phyloP scores from a whole-genome alignment of 2,888 invertebrate species.

The Bellardia pandia region DNA sequence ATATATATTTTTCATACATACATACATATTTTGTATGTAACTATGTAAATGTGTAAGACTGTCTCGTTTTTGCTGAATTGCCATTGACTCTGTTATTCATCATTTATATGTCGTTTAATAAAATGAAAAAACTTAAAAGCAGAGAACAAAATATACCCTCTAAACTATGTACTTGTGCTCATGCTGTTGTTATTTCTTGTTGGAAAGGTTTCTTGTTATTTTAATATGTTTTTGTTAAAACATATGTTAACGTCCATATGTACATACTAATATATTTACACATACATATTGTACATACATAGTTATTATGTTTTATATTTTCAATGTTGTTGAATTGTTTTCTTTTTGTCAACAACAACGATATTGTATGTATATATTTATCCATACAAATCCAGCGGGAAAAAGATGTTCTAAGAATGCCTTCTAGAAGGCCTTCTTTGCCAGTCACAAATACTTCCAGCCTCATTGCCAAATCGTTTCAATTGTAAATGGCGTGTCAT shows the following conservation, averaged over 20 bases:
- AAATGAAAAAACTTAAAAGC: slow-evolving; percentile 5
- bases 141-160: background rate
- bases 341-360: slow-evolving; percentile 11
- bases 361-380: slow-evolving; percentile 7
- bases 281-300: background rate
- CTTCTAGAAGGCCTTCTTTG: too few species aligned
- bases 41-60: background rate
- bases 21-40: background rate
- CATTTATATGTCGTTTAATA: slow-evolving; percentile 44
- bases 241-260: slow-evolving; percentile 18
- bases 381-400: too few species aligned
- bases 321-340: slow-evolving; percentile 11
- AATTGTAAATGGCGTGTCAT: too few species aligned
- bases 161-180: slow-evolving; percentile 5
- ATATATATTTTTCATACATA: background rate
- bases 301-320: background rate
- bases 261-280: background rate
- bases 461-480: too few species aligned
- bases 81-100: slow-evolving; percentile 41
- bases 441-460: too few species aligned
- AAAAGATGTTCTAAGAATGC: too few species aligned
- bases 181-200: background rate
- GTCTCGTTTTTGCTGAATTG: background rate
- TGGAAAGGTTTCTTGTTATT: slow-evolving; percentile 50
- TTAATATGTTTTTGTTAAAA: slow-evolving; percentile 55